Conservation (phyloP, 2,888 invertebrate genomes). For the Pseudoips prasinana region DNA sequence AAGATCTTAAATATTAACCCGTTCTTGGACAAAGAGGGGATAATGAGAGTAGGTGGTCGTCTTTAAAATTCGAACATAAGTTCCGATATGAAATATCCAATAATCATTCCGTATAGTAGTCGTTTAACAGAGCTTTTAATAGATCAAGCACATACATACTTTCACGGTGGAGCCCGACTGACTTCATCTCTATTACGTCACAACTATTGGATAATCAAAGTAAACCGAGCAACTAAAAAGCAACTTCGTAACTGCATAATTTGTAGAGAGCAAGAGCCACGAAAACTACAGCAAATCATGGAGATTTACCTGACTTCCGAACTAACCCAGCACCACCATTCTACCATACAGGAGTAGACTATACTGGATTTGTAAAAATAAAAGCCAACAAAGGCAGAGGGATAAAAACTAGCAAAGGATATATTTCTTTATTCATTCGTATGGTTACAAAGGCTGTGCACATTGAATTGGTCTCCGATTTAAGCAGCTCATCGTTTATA, state of each 20-base stretch:
- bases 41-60: slow-evolving; percentile 9
- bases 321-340: neutral
- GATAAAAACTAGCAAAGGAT: slow-evolving; percentile 1
- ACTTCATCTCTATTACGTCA: slow-evolving; percentile 6
- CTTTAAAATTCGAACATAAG: neutral
- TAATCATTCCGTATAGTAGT: slow-evolving; percentile 1
- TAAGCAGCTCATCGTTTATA: no score
- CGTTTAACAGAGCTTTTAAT: slow-evolving; percentile 4
- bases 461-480: no score
- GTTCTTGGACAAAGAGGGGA: slow-evolving; percentile 6
- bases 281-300: slow-evolving; percentile 1
- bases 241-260: slow-evolving; percentile 1
- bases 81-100: slow-evolving; percentile 1
- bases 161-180: slow-evolving; percentile 10
- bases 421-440: neutral
- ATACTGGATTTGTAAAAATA: neutral
- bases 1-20: slow-evolving; percentile 4
- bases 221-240: slow-evolving; percentile 1
- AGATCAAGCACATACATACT: slow-evolving; percentile 9
- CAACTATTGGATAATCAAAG: slow-evolving; percentile 6
- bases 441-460: neutral
- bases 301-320: slow-evolving; percentile 1
- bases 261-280: neutral
- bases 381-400: slow-evolving; percentile 2
- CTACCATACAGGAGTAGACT: slow-evolving; percentile 3